Evolutionary conservation across 2,888 invertebrate species (phyloP).

Genomic region (Acleris sparsana): DNA sequence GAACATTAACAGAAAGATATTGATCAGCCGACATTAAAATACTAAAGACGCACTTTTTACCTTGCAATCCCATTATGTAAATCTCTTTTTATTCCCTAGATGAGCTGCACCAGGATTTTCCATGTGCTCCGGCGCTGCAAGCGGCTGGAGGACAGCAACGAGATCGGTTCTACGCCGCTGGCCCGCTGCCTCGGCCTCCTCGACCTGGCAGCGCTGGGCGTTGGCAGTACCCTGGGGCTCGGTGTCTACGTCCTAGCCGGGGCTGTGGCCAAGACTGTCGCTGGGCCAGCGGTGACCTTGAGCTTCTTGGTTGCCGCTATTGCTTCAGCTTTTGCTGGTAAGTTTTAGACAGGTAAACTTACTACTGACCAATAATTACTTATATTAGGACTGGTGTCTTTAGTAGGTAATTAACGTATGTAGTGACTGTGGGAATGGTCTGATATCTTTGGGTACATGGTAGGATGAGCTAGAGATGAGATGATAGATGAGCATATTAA

Average conservation of each 20-base stretch:
- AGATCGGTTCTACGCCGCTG: conserved; percentile 63
- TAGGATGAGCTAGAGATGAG: too few relatives aligned
- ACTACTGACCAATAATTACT: too few relatives aligned
- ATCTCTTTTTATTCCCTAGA: conserved; percentile 49
- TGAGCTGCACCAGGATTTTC: conserved; percentile 63
- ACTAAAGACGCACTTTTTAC: too few relatives aligned
- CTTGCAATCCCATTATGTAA: background rate
- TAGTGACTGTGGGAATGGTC: too few relatives aligned
- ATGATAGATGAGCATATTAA: too few relatives aligned
- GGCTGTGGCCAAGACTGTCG: conserved; percentile 91
- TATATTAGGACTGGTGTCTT: too few relatives aligned
- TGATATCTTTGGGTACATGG: too few relatives aligned
- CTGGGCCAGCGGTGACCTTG: conserved; percentile 95
- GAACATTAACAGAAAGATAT: too few relatives aligned
- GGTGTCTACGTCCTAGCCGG: conserved; percentile 98
- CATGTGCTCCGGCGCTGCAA: conserved; percentile 76
- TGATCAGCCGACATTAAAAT: too few relatives aligned
- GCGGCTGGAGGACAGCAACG: conserved; percentile 67
- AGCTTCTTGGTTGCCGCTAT: conserved; percentile 96
- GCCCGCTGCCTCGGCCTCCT: conserved; percentile 89
- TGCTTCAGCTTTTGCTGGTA: conserved; percentile 96
- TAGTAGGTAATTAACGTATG: too few relatives aligned
- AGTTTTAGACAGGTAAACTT: conserved; percentile 39
- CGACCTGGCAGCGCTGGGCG: conserved; percentile 94
- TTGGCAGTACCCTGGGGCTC: conserved; percentile 94